Base-by-base conservation (phyloP, 2,888 invertebrate species). In the Hirtodrosophila histrioides region DNA sequence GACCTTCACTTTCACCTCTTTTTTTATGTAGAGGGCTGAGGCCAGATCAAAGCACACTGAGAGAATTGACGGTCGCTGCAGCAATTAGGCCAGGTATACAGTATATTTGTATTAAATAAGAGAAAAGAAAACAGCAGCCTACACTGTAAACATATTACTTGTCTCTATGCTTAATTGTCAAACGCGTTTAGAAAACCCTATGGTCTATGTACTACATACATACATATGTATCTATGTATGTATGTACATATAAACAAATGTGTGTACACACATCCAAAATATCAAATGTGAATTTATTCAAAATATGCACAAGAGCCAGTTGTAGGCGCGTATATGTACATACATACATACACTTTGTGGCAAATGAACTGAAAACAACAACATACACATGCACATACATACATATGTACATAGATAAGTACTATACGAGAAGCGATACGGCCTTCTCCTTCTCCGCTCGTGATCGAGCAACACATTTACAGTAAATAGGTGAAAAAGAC, bases 401-500 rank as follows among this genome's bases (percentile, higher is more conserved):
- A 53, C 37, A 53, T 29, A 45, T 12, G 17, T 5, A 36, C 27
- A 43, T 29, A 50, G 0, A 41, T 50, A 46, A 36, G 44, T 50
- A 58, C 55, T 64, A 53, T 6, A 9, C 57, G 67, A 76, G 70
- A 65, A 64, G 68, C 76, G 53, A 70, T 64, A 61, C 72, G 87
- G 85, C 87, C 82, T 82, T 82, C 78, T 78, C 70, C 70, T 65
- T 46, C 73, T 60, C 70, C 53, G 64, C 72, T 68, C 68, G 74
- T 78, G 81, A 77, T 81, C 78, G 55, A 72, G 64, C 79, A 77
- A 76, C 63, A 86, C 82, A 85, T 78, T 87, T 83, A 85, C 86
- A 78, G 86, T 87, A 87, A 82, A 84, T 82, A 84, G 83, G 88
- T 85, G 74, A 76, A 86, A 84, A 81, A 82, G 76, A 84, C 72